A percentile compares a stretch with the other conserved stretches of the same genome.
Conservation (phyloP, 2,888 invertebrate genomes). For the Chrysina gloriosa region DNA sequence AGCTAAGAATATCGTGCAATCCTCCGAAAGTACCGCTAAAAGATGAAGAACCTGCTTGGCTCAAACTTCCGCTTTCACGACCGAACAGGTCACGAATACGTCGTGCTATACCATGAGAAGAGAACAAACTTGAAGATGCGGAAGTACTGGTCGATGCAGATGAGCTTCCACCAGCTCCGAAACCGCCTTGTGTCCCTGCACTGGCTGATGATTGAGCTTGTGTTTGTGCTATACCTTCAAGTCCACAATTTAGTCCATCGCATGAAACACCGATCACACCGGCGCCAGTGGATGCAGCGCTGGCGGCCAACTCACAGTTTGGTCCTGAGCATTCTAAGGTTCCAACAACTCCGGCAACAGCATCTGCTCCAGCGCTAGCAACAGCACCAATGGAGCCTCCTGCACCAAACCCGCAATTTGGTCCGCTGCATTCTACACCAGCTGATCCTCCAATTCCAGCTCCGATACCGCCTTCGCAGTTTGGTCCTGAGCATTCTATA, state of each 20-base stretch:
- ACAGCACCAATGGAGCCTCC: neutral
- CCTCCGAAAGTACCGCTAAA: neutral
- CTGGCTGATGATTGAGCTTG: too few species aligned
- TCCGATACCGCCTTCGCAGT: neutral
- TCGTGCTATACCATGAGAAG: too few species aligned
- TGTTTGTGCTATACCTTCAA: too few species aligned
- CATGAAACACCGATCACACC: neutral
- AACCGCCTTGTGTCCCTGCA: neutral
- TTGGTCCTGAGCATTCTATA: neutral
- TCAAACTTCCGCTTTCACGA: constrained; percentile 8
- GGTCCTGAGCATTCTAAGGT: neutral
- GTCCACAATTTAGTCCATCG: neutral
- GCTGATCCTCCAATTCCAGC: neutral
- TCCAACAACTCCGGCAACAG: neutral
- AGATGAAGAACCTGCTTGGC: neutral
- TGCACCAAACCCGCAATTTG: neutral
- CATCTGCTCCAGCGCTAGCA: neutral
- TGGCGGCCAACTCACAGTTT: neutral
- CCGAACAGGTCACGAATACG: neutral
- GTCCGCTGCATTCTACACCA: neutral
- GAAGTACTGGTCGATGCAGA: neutral
- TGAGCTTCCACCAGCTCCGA: neutral
- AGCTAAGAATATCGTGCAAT: neutral
- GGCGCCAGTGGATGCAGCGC: neutral
- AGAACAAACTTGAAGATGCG: too few species aligned